A percentile compares a stretch with the other conserved stretches of the same genome.
Conservation (phyloP, 2,113 vertebrate species). For the Rhegmatorhina hoffmannsi region DNA sequence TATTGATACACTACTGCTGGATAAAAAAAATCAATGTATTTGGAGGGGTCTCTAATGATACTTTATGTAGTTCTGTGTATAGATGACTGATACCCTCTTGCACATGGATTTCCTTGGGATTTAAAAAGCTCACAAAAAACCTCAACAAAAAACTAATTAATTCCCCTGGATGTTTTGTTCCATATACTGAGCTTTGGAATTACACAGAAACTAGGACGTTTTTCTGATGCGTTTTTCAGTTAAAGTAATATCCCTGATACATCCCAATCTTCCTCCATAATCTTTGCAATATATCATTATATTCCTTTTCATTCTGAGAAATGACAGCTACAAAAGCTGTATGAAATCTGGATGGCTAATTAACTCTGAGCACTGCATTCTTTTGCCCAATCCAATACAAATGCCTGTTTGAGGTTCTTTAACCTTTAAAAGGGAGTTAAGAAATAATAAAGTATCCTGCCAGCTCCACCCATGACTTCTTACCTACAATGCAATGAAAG, state of each 20-base stretch:
- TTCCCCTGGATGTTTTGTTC: slow-evolving; percentile 56
- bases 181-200: slow-evolving; percentile 40
- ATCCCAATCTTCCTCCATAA: slow-evolving; percentile 21
- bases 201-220: slow-evolving; percentile 41
- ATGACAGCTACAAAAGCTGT: background rate
- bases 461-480: background rate
- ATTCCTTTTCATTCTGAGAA: background rate
- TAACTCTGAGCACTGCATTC: background rate
- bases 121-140: slow-evolving; percentile 10
- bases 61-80: slow-evolving; percentile 25
- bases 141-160: slow-evolving; percentile 53
- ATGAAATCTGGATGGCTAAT: background rate
- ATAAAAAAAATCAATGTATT: slow-evolving; percentile 19
- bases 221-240: slow-evolving; percentile 29
- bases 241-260: slow-evolving; percentile 46
- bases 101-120: slow-evolving; percentile 15
- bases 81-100: slow-evolving; percentile 24
- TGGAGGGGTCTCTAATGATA: slow-evolving; percentile 18
- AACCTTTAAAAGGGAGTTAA: background rate
- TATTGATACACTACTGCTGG: slow-evolving; percentile 16
- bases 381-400: background rate
- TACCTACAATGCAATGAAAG: background rate
- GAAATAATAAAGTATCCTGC: background rate
- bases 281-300: slow-evolving; percentile 37
- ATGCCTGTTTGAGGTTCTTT: background rate